Evolutionary conservation across 2,888 invertebrate genomes (phyloP), one percentile per base, ranked within the genome.

Genomic region (Copidosoma aretas): DNA sequence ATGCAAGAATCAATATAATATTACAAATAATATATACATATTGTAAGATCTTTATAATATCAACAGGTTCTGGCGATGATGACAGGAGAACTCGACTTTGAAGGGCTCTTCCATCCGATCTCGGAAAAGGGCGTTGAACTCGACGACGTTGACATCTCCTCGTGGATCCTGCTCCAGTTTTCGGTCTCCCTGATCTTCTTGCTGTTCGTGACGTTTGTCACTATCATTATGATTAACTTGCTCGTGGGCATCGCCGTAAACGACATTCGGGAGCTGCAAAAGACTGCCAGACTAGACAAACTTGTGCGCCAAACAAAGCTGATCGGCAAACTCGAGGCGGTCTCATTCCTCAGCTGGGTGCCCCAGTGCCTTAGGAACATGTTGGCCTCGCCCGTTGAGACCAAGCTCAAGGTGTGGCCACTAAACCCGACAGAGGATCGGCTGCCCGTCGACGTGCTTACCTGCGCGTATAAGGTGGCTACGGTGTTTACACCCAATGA

Each of bases 171-270:
- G 25, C 84, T 93, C 49, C 92, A 92, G 82, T 90, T 93, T 68
- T 93, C 92, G 72, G 93, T 93, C 0, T 93, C 93, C 84, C 89
- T 93, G 60, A 92, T 92, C 1, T 93, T 93, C 79, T 91, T 93
- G 10, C 84, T 93, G 25, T 93, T 94, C 76, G 84, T 94, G 8
- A 86, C 94, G 76, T 93, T 94, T 79, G 93, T 94, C 0, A 93
- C 94, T 0, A 92, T 94, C 2, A 93, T 93, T 10, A 85, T 94
- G 54, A 94, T 94, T 93, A 94, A 94, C 84, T 84, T 94, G 0
- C 85, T 94, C 0, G 93, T 94, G 19, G 94, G 94, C 81, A 94
- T 94, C 74, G 94, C 94, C 0, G 94, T 94, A 4, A 93, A 94
- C 77, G 94, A 94, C 79, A 94, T 94, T 68, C 93, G 93, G 80